phyloP scores from a whole-genome alignment of 2,888 invertebrate species.

The Rutpela maculata region DNA sequence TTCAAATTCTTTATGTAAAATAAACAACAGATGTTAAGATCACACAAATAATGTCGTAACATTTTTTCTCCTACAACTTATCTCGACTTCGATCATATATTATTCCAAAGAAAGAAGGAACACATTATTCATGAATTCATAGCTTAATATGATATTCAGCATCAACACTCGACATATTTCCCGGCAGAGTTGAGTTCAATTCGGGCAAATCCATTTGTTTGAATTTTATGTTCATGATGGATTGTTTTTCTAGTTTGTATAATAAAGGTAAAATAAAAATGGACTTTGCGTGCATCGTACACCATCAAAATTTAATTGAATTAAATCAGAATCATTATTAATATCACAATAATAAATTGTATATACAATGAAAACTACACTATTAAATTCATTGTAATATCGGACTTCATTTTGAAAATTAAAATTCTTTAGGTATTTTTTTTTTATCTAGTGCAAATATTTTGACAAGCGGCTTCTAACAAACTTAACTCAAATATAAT shows the following conservation, averaged over 20 bases:
- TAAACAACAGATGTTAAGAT: not conserved
- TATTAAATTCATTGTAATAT: too few species aligned
- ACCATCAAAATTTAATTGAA: not conserved
- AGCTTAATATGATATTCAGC: slow-evolving; percentile 26
- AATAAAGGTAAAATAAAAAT: not conserved
- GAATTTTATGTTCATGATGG: slow-evolving; percentile 27
- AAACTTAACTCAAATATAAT: too few species aligned
- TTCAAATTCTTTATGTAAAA: not conserved
- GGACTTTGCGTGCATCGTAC: not conserved
- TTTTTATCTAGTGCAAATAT: too few species aligned
- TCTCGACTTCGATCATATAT: not conserved
- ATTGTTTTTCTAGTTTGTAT: slow-evolving; percentile 20
- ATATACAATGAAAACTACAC: too few species aligned
- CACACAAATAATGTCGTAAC: not conserved
- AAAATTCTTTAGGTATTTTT: too few species aligned
- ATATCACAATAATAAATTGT: too few species aligned
- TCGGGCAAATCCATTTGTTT: slow-evolving; percentile 39
- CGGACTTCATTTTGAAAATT: too few species aligned
- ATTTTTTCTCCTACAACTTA: not conserved
- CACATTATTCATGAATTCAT: slow-evolving; percentile 34
- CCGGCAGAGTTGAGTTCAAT: slow-evolving; percentile 46
- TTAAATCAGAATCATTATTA: too few species aligned
- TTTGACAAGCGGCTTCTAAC: too few species aligned
- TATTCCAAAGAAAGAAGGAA: not conserved
- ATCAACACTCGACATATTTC: slow-evolving; percentile 47